Evolutionary conservation across 2,113 vertebrate genomes (phyloP), one percentile per base, ranked within the genome.

Genomic region (Eira barbara): DNA sequence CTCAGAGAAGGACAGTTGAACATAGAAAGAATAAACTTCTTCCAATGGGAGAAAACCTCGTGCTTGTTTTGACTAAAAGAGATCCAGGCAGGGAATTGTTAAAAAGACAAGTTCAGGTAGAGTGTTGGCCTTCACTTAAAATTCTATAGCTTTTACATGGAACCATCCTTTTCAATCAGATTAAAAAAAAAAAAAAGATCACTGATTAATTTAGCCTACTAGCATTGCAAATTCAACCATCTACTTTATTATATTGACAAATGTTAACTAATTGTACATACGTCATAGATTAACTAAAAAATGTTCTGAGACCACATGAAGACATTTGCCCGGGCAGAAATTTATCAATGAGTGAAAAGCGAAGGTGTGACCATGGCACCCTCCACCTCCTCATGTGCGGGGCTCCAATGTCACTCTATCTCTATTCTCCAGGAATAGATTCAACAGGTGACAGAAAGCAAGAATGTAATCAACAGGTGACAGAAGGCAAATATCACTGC

Each of bases 301-400:
- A 34, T 81, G 8, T 47, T 69, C 36, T 71, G 57, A 89, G 49
- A 29, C 49, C 25, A 42, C 31, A 1, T 39, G 49, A 93, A 91
- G 63, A 8, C 13, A 65, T 94, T 94, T 91, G 31, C n/a, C 57
- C 34, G 45, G 47, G 89, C 57, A 93, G 67, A 34, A 91, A 95
- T 94, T 39, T 89, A 86, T 89, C 69, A 83, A 31, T 92, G 73
- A 83, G 8, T 86, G 47, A 86, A 85, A 94, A 94, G 47, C 20
- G 45, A 63, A 34, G 4, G 21, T 29, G 3, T 65, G 4, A 13
- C 31, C 12, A 4, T 27, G 25, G 15, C 63, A 49, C 14, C 2
- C 29, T 59, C 39, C 39, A 4, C 23, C 78, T 85, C 55, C 25
- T 79, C 61, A 21, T 36, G 7, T 7, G 12, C 8, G 2, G 31